Conservation (phyloP, 2,888 invertebrate species). For the Parapristionchus giblindavisi region DNA sequence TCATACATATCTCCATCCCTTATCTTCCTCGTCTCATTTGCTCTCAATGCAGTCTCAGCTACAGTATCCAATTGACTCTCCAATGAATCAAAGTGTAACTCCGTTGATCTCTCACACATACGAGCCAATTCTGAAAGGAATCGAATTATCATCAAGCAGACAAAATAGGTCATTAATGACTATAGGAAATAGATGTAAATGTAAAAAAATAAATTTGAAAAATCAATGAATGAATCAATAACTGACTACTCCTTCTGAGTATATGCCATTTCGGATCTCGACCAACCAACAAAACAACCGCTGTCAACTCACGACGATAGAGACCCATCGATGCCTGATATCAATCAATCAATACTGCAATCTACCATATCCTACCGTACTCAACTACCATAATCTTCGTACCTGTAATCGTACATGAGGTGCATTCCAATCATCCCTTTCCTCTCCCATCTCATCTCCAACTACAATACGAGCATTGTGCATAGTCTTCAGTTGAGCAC, state of each 20-base stretch:
- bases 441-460: constrained; percentile 28
- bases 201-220: no score
- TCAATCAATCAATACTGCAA: neutral
- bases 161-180: no score
- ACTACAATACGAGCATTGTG: constrained; percentile 83
- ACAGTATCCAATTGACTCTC: constrained; percentile 81
- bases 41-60: constrained; percentile 35
- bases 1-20: neutral
- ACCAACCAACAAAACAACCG: constrained; percentile 84
- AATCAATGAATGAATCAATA: neutral
- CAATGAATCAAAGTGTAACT: constrained; percentile 90
- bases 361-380: neutral
- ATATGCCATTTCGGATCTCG: constrained; percentile 76
- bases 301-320: constrained; percentile 89
- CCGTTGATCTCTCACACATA: constrained; percentile 83
- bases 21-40: constrained; percentile 12
- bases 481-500: constrained; percentile 97
- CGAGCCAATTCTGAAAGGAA: constrained; percentile 78
- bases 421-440: constrained; percentile 1
- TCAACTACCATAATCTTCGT: neutral
- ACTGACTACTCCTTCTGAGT: constrained; percentile 48
- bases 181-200: no score
- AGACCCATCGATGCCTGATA: constrained; percentile 79
- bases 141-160: no score
- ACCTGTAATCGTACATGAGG: constrained; percentile 31